Evolutionary conservation across 2,888 invertebrate genomes (phyloP).

Genomic region (Colletes collaris): DNA sequence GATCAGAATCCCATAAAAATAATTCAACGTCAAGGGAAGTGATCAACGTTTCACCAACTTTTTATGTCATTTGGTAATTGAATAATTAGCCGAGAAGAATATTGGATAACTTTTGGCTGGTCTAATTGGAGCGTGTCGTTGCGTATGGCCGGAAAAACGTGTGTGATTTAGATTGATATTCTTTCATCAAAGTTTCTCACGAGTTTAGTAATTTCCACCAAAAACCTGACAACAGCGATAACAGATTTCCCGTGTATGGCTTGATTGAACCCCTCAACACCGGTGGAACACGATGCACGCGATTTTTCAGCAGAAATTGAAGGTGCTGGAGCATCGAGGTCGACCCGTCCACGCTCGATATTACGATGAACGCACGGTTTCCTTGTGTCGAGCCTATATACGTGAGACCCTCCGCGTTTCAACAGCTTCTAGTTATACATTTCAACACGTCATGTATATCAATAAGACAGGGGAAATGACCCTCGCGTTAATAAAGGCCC

Average conservation of each 20-base stretch:
- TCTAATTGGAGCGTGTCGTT: no score
- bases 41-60: no score
- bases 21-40: no score
- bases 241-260: constrained; percentile 60
- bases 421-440: constrained; percentile 41
- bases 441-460: constrained; percentile 56
- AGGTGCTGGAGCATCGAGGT: constrained; percentile 51
- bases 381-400: constrained; percentile 24
- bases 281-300: constrained; percentile 34
- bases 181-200: no score
- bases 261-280: constrained; percentile 34
- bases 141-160: no score
- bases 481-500: constrained; percentile 67
- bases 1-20: no score
- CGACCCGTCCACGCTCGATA: constrained; percentile 54
- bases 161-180: no score
- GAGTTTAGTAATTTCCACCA: no score
- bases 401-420: constrained; percentile 21
- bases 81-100: no score
- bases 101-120: no score
- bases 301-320: constrained; percentile 57
- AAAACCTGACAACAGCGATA: constrained; percentile 23
- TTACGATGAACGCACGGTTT: constrained; percentile 60
- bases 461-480: constrained; percentile 68
- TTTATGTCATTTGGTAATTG: no score